Percentiles rank a stretch among this genome's conserved stretches.
phyloP scores from a whole-genome alignment of 2,113 vertebrate species.

The Oenanthe melanoleuca region DNA sequence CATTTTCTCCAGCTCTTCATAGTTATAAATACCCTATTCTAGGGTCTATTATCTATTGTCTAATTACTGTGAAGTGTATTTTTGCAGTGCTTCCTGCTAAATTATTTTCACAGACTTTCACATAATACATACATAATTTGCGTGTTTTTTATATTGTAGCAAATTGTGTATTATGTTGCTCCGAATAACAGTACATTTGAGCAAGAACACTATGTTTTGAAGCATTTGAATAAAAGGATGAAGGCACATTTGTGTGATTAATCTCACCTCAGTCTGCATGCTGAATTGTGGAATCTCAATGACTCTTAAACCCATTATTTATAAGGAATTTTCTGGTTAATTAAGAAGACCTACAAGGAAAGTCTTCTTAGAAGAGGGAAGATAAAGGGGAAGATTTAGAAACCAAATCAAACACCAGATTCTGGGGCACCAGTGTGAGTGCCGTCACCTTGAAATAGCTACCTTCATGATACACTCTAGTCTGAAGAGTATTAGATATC shows the following conservation, averaged over 20 bases:
- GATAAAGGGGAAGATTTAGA: not conserved
- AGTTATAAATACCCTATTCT: not conserved
- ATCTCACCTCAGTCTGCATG: not conserved
- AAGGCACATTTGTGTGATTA: not conserved
- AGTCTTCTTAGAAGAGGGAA: not conserved
- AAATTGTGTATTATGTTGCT: not conserved
- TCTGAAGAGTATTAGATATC: not conserved
- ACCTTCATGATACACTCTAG: not conserved
- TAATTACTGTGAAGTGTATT: not conserved
- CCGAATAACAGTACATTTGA: not conserved
- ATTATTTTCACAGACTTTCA: not conserved
- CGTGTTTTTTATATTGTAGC: not conserved
- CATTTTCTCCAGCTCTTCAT: not conserved
- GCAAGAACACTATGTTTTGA: not conserved
- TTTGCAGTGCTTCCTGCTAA: not conserved
- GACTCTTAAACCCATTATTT: not conserved
- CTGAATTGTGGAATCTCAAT: not conserved
- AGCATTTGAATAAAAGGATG: not conserved
- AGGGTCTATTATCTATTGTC: not conserved
- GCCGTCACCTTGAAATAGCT: not conserved
- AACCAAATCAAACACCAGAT: not conserved
- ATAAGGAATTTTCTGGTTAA: not conserved
- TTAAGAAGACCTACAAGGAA: not conserved
- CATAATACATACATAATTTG: not conserved
- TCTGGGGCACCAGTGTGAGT: not conserved